phyloP scores from a whole-genome alignment of 1,140 invertebrate genomes.

The Thaumetopoea pityocampa region DNA sequence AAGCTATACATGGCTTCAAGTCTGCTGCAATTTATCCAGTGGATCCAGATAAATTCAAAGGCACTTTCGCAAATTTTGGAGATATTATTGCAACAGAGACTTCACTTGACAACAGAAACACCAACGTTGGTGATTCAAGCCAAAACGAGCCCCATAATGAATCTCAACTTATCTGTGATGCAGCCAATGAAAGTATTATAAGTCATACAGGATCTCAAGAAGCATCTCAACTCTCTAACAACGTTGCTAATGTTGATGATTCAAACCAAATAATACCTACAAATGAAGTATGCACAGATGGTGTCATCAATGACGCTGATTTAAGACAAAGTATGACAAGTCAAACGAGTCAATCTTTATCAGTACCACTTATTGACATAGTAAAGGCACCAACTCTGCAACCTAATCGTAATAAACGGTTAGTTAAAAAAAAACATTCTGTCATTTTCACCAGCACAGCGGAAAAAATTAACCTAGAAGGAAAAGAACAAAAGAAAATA shows the following conservation, averaged over 20 bases:
- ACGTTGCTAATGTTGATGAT: neutral
- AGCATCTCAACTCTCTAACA: slow-evolving; percentile 3
- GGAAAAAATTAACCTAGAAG: slow-evolving; percentile 9
- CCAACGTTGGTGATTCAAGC: neutral
- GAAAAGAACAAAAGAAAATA: slow-evolving; percentile 10
- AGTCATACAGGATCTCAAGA: neutral
- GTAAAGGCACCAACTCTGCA: slow-evolving; percentile 3
- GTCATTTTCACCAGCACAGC: slow-evolving; percentile 5
- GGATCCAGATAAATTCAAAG: slow-evolving; percentile 1
- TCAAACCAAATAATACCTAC: slow-evolving; percentile 4
- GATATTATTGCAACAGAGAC: neutral
- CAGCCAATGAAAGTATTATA: neutral
- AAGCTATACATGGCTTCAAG: slow-evolving; percentile 5
- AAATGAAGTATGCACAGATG: too few relatives aligned
- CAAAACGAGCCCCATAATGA: neutral
- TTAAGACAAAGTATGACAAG: slow-evolving; percentile 2
- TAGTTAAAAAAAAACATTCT: slow-evolving; percentile 5
- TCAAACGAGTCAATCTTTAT: slow-evolving; percentile 4
- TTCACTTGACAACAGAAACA: too few relatives aligned
- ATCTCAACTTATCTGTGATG: slow-evolving; percentile 4
- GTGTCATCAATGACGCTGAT: slow-evolving; percentile 4
- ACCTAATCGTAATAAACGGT: slow-evolving; percentile 4
- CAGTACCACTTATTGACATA: slow-evolving; percentile 7
- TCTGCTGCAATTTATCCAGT: neutral
- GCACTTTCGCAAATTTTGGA: slow-evolving; percentile 1